These are phyloP conservation scores for Neopipo cinnamomea DNA, from an alignment of 2,113 vertebrate species.

Conservation along the genomic window DNA sequence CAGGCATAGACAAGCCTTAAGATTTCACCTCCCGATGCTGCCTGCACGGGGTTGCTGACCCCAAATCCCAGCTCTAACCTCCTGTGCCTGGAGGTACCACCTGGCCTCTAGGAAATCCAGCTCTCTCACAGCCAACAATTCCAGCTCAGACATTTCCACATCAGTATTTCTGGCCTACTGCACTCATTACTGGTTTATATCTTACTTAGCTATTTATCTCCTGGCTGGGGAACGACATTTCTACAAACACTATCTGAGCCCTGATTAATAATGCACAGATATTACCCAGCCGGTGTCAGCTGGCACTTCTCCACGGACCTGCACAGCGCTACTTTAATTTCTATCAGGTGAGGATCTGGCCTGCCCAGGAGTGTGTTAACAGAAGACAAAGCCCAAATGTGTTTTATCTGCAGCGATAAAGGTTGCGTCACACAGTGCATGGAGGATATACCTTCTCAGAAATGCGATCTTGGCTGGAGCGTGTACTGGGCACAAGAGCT, in stretches of 20 bases:
- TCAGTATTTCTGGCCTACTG: constrained; percentile 17
- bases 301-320: constrained; percentile 14
- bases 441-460: background rate
- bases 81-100: constrained; percentile 54
- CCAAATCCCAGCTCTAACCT: background rate
- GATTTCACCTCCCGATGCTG: constrained; percentile 27
- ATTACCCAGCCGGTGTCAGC: constrained; percentile 12
- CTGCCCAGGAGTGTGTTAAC: background rate
- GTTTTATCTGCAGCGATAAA: background rate
- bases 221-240: background rate
- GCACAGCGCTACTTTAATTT: background rate
- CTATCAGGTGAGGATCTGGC: background rate
- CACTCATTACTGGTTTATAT: constrained; percentile 10
- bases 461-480: background rate
- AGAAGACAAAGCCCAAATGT: background rate
- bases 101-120: constrained; percentile 10
- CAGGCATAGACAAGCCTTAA: constrained; percentile 10
- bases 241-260: constrained; percentile 11
- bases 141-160: constrained; percentile 31
- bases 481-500: background rate
- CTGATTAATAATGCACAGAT: constrained; percentile 16
- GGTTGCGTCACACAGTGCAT: background rate
- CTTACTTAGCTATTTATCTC: constrained; percentile 33
- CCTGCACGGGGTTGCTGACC: background rate
- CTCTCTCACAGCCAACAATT: background rate